These are phyloP conservation scores for Synanceia verrucosa DNA, from an alignment of 2,797 vertebrate species.

Conservation along the genomic window DNA sequence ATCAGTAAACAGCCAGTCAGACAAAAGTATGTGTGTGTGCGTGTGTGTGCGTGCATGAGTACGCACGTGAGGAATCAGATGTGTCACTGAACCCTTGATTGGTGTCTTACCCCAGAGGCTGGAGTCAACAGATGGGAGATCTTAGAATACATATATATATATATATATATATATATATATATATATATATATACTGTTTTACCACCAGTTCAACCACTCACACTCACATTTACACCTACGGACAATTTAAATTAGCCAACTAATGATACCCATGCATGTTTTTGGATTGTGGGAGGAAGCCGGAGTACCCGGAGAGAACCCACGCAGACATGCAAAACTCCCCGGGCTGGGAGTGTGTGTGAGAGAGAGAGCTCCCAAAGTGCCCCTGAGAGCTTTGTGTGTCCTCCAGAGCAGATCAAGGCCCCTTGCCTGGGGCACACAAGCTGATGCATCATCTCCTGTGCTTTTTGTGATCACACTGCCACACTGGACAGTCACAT, in stretches of 20 bases:
- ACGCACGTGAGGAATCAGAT: slow-evolving; percentile 71
- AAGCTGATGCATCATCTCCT: slow-evolving; percentile 65
- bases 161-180: slow-evolving; percentile 29
- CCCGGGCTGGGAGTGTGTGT: slow-evolving; percentile 8
- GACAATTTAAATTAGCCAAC: no score
- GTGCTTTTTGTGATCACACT: slow-evolving; percentile 59
- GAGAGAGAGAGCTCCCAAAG: slow-evolving; percentile 6
- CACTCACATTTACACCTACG: no score
- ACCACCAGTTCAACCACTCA: no score
- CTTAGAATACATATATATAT: slow-evolving; percentile 71
- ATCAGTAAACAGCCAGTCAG: slow-evolving; percentile 58
- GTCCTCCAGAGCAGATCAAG: slow-evolving; percentile 73
- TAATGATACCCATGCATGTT: no score
- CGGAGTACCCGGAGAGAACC: no score
- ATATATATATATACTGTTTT: slow-evolving; percentile 5
- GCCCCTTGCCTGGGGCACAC: slow-evolving; percentile 52
- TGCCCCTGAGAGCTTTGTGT: slow-evolving; percentile 64
- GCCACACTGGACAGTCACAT: slow-evolving; percentile 62
- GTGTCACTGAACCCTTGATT: slow-evolving; percentile 75
- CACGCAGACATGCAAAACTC: no score
- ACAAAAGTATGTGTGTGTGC: slow-evolving; percentile 21
- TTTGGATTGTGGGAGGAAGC: no score
- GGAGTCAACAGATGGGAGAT: slow-evolving; percentile 82
- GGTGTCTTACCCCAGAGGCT: slow-evolving; percentile 76
- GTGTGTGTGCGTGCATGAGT: slow-evolving; percentile 3